Conservation (phyloP, 2,888 invertebrate genomes). For the Lissonota sp. region DNA sequence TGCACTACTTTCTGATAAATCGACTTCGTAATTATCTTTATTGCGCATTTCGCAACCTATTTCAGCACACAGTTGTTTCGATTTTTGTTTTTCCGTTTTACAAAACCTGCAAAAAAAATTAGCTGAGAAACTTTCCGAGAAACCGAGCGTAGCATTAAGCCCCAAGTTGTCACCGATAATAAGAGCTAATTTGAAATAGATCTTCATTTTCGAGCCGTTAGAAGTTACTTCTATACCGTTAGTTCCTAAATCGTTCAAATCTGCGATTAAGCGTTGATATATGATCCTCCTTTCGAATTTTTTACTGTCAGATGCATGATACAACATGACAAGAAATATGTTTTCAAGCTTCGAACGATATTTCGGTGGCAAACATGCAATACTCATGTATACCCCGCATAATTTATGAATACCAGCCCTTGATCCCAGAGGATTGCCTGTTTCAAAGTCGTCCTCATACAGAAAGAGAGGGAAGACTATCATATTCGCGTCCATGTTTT, state of each 20-base stretch:
- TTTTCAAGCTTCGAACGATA: not conserved
- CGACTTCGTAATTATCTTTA: not conserved
- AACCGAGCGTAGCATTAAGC: conserved; percentile 22
- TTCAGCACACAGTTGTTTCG: not conserved
- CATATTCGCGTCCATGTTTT: not conserved
- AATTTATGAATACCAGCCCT: conserved; percentile 10
- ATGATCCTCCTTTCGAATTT: not conserved
- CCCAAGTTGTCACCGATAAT: conserved; percentile 36
- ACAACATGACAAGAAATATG: conserved; percentile 26
- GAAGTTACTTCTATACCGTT: not conserved
- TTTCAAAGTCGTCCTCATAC: not conserved
- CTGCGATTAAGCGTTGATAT: conserved; percentile 6
- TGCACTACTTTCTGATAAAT: not conserved
- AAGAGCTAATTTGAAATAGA: conserved; percentile 10
- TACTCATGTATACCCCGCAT: conserved; percentile 9
- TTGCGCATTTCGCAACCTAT: not conserved
- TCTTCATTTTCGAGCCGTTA: not conserved
- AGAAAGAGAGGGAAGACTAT: not conserved
- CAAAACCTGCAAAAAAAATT: not conserved
- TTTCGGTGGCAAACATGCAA: conserved; percentile 24
- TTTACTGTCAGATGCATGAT: conserved; percentile 14
- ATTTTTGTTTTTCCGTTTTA: not conserved
- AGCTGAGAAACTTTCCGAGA: conserved; percentile 27
- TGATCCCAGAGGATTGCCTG: conserved; percentile 27
- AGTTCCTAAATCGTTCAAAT: conserved; percentile 16